Evolutionary conservation across 2,113 vertebrate genomes (phyloP), one percentile per base, ranked within the genome.

Genomic region (Cryptoleucopteryx plumbea): DNA sequence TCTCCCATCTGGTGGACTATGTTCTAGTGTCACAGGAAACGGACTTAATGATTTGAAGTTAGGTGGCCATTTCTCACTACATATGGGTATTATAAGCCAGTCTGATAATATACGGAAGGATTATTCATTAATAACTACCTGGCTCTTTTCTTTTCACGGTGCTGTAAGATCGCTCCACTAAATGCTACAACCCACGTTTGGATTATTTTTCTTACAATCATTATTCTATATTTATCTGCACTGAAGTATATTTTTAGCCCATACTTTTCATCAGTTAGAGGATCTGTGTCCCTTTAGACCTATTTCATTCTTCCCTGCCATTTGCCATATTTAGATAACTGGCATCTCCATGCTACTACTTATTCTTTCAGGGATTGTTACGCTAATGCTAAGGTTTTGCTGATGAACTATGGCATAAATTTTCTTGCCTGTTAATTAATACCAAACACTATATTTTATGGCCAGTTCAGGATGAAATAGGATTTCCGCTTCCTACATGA

Each of bases 381-480:
- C 0, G 3, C 55, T 50, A 8, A 32, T 43, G 66, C 82, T 85
- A 82, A 91, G 48, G 55, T 77, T 95, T 77, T 86, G 78, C 86
- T 95, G 85, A 77, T 74, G 84, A 97, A 43, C 82, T 74, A 2
- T 15, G 38, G 71, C 89, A 91, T 91, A 85, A 82, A 83, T 94
- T 93, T 90, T 40, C 81, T 85, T 92, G 42, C 84, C 78, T 9
- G 1, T 87, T 92, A 95, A 97, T 96, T 89, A 97, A 91, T 74
- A 92, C 22, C 43, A 62, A 78, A 38, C 47, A 53, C 90, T 93
- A n/a, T 52, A 55, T 84, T 96, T 93, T 90, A 90, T 0, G 1
- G n/a, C 34, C 3, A 9, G 63, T 84, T 66, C 73, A 66, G 87
- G 48, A 80, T 91, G 88, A 91, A 91, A 86, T 48, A 74, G 74